Base-by-base conservation (phyloP, 2,888 invertebrate genomes). In the Phlogophora meticulosa region DNA sequence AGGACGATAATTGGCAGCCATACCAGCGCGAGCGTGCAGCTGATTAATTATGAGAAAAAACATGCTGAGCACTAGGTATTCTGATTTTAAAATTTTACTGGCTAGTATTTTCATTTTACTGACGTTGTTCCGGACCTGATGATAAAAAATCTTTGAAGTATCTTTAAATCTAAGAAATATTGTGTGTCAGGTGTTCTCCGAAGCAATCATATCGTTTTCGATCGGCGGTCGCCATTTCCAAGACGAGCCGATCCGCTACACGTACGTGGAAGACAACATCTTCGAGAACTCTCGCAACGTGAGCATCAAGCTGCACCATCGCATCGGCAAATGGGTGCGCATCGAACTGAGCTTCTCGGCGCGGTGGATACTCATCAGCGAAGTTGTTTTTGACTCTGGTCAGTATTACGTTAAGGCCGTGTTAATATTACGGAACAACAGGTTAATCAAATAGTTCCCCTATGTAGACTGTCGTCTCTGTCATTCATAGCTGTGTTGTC, bases 331-430 rank as follows among this genome's bases (percentile, higher is more conserved):
- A 85, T 98, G 97, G 95, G 97, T 98, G 69, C 97, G 97, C 87
- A 93, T 98, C 80, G 96, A 97, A 84, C 96, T 98, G 58, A 96
- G 96, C 80, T 98, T 98, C 90, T 97, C 98, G 4, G 96, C 98
- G 17, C 96, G 97, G 62, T 99, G 99, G 98, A 97, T 99, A 82
- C 97, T 99, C 93, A 96, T 99, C 87, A 98, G 98, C 92, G 99
- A 99, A 93, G 96, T 99, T 75, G 97, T 97, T 64, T 99, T 99
- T 91, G 97, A 97, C 84, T 98, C 98, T 28, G 97, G 97, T 97
- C 75, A 95, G 95, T 92, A 42, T 43, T 32, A 22, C 38, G 28
- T 36, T n/a, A 32, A 7, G 15, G 2, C 38, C 5, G 28, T 28
- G 28, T 28, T 28, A 28, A 28, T 28, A 28, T 28, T 2, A 28